These are phyloP conservation scores for Chauna torquata DNA, from an alignment of 2,113 vertebrate species.

Conservation along the genomic window DNA sequence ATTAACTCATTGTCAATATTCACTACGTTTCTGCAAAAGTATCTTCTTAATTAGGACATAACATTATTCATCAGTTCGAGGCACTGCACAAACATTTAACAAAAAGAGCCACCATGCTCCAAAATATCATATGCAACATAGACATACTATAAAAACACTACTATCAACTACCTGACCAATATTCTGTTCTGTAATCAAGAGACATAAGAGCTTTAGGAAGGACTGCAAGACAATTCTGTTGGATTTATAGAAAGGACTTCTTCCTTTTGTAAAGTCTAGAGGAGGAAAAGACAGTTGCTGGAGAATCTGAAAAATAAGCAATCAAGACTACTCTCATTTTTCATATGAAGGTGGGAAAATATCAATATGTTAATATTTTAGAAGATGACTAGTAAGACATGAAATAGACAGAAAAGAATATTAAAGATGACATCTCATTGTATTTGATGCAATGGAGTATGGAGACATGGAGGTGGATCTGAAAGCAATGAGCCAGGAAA, in stretches of 20 bases:
- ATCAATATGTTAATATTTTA: not conserved
- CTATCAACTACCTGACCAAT: not conserved
- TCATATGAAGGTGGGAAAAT: not conserved
- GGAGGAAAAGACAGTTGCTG: not conserved
- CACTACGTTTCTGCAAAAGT: not conserved
- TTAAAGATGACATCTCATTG: constrained; percentile 28
- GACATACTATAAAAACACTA: not conserved
- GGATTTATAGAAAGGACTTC: not conserved
- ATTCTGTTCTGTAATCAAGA: not conserved
- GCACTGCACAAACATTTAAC: not conserved
- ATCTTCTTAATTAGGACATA: not conserved
- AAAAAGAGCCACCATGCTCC: not conserved
- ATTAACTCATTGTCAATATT: not conserved
- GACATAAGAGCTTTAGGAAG: not conserved
- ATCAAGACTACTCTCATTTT: not conserved
- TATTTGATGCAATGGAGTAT: not conserved
- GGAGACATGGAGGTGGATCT: not conserved
- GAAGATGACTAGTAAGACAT: not conserved
- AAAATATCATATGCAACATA: not conserved
- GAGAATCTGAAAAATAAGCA: not conserved
- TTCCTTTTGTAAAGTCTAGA: not conserved
- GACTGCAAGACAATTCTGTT: not conserved
- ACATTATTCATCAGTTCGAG: not conserved
- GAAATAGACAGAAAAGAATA: constrained; percentile 22
- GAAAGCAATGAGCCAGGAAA: constrained; percentile 16